Percentiles rank a stretch among this genome's conserved stretches.
phyloP scores from a whole-genome alignment of 2,797 vertebrate species.

The Danio choprae region DNA sequence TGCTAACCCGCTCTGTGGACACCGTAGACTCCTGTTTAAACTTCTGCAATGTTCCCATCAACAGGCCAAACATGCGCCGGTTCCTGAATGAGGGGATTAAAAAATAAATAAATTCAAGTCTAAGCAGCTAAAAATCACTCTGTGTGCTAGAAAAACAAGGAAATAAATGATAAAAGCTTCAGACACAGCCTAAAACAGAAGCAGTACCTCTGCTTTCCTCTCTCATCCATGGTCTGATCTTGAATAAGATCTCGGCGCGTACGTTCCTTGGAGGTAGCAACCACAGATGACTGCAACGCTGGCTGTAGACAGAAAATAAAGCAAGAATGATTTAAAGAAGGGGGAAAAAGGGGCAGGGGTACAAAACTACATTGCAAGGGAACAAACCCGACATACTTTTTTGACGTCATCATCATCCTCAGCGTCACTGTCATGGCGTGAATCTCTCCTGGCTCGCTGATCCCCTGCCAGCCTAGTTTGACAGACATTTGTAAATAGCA shows the following conservation, averaged over 20 bases:
- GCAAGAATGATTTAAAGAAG: background rate
- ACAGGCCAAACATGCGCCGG: constrained; percentile 99
- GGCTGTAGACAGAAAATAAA: constrained; percentile 75
- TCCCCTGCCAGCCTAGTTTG: constrained; percentile 91
- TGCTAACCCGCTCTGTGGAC: constrained; percentile 89
- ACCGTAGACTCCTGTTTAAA: constrained; percentile 98
- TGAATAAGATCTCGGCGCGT: constrained; percentile 99
- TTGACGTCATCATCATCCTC: constrained; percentile 96
- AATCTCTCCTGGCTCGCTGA: constrained; percentile 95
- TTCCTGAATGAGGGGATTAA: constrained; percentile 80
- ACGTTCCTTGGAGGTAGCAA: constrained; percentile 99
- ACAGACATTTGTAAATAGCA: background rate
- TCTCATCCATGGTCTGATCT: constrained; percentile 99
- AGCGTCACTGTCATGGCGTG: constrained; percentile 96
- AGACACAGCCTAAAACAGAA: background rate
- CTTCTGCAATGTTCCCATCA: constrained; percentile 99
- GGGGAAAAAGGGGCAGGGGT: background rate
- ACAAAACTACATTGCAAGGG: background rate
- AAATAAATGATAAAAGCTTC: background rate
- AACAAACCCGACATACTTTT: constrained; percentile 70
- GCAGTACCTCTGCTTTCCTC: constrained; percentile 92
- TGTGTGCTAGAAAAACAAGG: background rate
- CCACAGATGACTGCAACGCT: constrained; percentile 98
- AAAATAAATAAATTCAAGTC: background rate
- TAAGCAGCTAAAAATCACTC: too few relatives aligned